Evolutionary conservation across 2,797 vertebrate species (phyloP).

Genomic region (Poecilia velifera): DNA sequence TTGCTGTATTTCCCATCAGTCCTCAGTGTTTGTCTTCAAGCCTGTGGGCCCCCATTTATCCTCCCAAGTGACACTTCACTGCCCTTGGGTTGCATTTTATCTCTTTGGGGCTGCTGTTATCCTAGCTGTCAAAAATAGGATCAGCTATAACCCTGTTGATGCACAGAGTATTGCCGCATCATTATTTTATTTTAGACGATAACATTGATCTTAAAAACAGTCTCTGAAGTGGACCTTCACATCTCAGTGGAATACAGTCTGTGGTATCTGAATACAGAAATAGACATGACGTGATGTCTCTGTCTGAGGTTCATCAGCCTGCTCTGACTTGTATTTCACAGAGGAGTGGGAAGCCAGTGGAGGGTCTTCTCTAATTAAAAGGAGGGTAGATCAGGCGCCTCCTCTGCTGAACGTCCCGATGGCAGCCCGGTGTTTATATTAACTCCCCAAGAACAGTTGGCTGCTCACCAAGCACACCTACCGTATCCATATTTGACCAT

Average conservation of each 20-base stretch:
- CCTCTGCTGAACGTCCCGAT: constrained; percentile 43
- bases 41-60: background rate
- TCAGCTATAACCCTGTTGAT: constrained; percentile 2
- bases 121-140: constrained; percentile 9
- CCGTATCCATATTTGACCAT: constrained; percentile 76
- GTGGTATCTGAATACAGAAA: constrained; percentile 21
- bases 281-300: constrained; percentile 27
- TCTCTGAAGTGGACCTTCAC: background rate
- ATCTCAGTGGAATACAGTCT: background rate
- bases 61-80: background rate
- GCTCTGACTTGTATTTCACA: constrained; percentile 48
- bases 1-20: background rate
- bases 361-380: constrained; percentile 75
- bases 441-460: constrained; percentile 67
- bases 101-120: background rate
- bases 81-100: constrained; percentile 7
- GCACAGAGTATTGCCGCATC: constrained; percentile 11
- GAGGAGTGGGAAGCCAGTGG: constrained; percentile 40
- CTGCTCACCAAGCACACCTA: constrained; percentile 61
- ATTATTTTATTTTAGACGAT: background rate
- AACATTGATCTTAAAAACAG: background rate
- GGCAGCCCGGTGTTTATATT: constrained; percentile 74
- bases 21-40: constrained; percentile 8
- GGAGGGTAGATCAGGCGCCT: constrained; percentile 39
- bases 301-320: constrained; percentile 6